phyloP scores from a whole-genome alignment of 2,797 vertebrate species.

The Acrocephalus scirpaceus region DNA sequence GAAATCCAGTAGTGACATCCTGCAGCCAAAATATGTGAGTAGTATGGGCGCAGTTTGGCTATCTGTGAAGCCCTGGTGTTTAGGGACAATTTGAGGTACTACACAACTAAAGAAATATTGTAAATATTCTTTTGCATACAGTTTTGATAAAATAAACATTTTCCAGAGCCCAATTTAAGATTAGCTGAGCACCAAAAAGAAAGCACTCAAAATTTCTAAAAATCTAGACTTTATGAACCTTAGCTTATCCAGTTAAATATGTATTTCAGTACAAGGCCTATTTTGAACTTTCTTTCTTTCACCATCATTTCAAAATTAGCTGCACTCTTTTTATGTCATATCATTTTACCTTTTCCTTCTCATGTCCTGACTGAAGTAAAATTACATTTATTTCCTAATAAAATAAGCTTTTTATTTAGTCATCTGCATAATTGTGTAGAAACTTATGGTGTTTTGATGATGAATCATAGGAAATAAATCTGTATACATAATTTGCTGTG shows the following conservation, averaged over 20 bases:
- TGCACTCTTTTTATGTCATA: not conserved
- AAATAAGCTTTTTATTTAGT: not conserved
- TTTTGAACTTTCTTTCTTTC: not conserved
- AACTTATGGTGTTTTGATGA: not conserved
- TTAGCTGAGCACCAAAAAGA: not conserved
- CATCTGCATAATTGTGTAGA: not conserved
- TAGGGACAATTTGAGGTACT: not conserved
- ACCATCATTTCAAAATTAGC: not conserved
- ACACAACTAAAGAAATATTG: not conserved
- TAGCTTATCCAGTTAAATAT: not conserved
- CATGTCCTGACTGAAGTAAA: not conserved
- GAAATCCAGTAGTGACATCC: not conserved
- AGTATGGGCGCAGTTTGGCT: not conserved
- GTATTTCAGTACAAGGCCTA: not conserved
- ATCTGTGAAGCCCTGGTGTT: not conserved
- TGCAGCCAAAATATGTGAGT: not conserved
- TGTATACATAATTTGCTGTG: not conserved
- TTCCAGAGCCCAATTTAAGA: not conserved
- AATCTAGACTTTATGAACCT: not conserved
- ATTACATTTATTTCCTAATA: not conserved
- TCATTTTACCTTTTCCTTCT: not conserved
- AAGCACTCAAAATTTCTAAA: not conserved
- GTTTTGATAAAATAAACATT: not conserved
- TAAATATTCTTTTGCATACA: not conserved
- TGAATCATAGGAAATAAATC: not conserved